phyloP scores from a whole-genome alignment of 2,113 vertebrate species.

The Anoura caudifer region DNA sequence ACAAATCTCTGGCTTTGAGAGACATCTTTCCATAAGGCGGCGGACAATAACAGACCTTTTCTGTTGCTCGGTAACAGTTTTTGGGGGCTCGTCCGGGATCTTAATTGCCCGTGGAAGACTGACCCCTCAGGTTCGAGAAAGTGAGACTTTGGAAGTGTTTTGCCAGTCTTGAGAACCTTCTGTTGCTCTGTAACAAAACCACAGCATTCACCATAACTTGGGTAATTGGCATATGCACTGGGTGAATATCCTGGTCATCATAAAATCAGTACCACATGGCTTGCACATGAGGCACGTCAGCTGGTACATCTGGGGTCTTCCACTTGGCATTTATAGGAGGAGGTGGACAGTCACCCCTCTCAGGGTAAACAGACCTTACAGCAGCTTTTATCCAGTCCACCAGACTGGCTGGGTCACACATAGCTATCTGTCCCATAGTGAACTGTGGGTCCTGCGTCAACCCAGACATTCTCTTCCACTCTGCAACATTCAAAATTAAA shows the following conservation, averaged over 20 bases:
- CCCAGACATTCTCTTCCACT: neutral
- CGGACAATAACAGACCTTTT: too few species aligned
- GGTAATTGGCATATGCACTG: neutral
- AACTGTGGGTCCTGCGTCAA: neutral
- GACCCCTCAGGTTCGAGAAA: too few species aligned
- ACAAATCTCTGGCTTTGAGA: too few species aligned
- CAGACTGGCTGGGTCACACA: neutral
- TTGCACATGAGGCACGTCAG: neutral
- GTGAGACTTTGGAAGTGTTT: too few species aligned
- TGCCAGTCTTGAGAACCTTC: too few species aligned
- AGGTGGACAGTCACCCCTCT: neutral
- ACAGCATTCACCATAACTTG: neutral
- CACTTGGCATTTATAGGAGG: neutral
- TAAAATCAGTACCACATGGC: neutral
- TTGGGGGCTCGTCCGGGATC: too few species aligned
- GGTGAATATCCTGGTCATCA: neutral
- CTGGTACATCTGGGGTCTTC: neutral
- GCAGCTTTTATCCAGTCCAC: neutral
- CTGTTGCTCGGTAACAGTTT: too few species aligned
- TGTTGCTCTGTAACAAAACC: too few species aligned
- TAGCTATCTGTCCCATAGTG: neutral
- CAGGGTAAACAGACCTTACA: neutral
- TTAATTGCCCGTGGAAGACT: too few species aligned
- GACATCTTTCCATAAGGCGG: too few species aligned
- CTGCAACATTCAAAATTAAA: neutral